Conservation (phyloP, 2,113 vertebrate genomes). For the Anthoscopus minutus region DNA sequence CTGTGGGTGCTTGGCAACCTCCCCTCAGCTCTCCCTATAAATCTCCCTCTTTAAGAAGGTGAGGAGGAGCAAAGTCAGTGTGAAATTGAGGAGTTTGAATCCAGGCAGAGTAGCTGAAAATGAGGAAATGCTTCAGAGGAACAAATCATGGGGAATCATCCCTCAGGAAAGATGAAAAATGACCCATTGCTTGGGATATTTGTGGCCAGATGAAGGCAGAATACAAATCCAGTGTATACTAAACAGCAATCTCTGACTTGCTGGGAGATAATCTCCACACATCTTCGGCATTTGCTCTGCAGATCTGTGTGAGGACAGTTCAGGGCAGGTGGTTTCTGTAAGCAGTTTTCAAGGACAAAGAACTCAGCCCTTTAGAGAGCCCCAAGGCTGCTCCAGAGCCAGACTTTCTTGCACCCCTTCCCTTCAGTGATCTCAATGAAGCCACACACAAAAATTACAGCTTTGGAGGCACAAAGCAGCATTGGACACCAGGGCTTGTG, state of each 20-base stretch:
- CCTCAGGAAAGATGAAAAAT: background rate
- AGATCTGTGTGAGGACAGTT: background rate
- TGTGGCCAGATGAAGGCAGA: background rate
- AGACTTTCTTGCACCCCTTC: background rate
- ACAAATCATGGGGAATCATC: background rate
- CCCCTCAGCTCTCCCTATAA: background rate
- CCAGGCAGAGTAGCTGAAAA: background rate
- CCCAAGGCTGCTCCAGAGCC: background rate
- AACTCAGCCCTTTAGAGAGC: background rate
- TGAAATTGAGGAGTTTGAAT: background rate
- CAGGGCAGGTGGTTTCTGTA: background rate
- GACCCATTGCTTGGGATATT: background rate
- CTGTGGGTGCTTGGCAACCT: background rate
- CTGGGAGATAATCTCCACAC: background rate
- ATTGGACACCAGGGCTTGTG: accelerated
- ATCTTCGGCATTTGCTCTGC: background rate
- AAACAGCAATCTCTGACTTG: background rate
- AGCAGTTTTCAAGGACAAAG: background rate
- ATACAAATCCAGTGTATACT: background rate
- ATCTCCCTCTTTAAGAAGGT: background rate
- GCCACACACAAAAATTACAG: background rate
- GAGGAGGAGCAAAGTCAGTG: background rate
- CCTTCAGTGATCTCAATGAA: background rate
- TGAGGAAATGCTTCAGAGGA: background rate
- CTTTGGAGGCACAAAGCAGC: background rate